Evolutionary conservation across 2,888 invertebrate species (phyloP).

Genomic region (Nomada goodeniana): DNA sequence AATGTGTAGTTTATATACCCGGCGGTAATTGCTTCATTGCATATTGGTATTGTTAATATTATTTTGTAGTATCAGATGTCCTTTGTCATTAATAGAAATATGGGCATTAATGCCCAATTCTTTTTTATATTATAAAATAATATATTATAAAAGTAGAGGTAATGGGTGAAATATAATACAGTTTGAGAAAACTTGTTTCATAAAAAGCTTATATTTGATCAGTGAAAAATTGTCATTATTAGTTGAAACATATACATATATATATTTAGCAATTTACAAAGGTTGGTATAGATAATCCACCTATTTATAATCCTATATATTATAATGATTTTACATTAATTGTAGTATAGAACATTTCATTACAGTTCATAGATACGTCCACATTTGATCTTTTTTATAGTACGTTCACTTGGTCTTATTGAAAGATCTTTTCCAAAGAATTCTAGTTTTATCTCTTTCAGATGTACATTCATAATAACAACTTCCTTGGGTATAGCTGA

Average conservation of each 20-base stretch:
- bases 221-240: not conserved
- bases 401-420: conserved; percentile 91
- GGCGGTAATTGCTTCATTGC: conserved; percentile 1
- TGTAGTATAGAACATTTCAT: not conserved
- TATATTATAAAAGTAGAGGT: too few species aligned
- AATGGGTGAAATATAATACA: not conserved
- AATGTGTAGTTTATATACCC: conserved; percentile 12
- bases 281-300: conserved; percentile 1
- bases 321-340: conserved; percentile 1
- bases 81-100: not conserved
- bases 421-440: conserved; percentile 93
- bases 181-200: not conserved
- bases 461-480: conserved; percentile 89
- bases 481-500: conserved; percentile 92
- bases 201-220: conserved; percentile 2
- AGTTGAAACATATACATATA: not conserved
- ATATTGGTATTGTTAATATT: not conserved
- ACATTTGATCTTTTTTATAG: conserved; percentile 92
- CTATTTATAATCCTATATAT: conserved; percentile 16
- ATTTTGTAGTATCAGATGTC: not conserved
- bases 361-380: conserved; percentile 87
- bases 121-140: not conserved
- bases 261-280: conserved; percentile 16
- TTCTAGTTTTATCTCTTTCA: conserved; percentile 88
- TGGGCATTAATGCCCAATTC: not conserved